Evolutionary conservation across 2,113 vertebrate genomes (phyloP).

Genomic region (Halcyon senegalensis): DNA sequence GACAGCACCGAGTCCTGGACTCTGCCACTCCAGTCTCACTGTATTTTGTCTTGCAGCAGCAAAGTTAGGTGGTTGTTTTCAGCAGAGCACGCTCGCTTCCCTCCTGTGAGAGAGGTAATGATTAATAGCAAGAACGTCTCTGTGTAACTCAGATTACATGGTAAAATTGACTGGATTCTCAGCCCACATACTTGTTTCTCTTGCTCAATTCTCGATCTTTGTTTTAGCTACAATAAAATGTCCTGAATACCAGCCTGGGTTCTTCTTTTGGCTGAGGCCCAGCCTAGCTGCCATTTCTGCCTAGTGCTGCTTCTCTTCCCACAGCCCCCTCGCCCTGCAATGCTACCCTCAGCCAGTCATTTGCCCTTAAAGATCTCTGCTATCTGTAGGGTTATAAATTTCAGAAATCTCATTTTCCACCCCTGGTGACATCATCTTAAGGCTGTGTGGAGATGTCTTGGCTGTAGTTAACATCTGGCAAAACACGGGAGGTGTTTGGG

Average conservation of each 20-base stretch:
- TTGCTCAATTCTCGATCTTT: background rate
- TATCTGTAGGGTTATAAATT: background rate
- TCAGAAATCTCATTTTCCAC: background rate
- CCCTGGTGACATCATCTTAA: background rate
- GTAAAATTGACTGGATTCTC: background rate
- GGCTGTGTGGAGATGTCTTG: background rate
- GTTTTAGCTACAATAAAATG: background rate
- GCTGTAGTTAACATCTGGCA: background rate
- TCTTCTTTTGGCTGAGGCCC: background rate
- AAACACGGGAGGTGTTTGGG: background rate
- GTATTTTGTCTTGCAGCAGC: background rate
- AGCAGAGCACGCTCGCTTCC: background rate
- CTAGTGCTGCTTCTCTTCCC: background rate
- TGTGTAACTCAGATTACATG: background rate
- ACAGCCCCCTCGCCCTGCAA: background rate
- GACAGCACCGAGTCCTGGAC: background rate
- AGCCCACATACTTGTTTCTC: background rate
- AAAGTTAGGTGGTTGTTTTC: background rate
- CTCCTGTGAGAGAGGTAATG: background rate
- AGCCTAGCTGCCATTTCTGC: background rate
- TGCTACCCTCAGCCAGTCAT: background rate
- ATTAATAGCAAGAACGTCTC: background rate
- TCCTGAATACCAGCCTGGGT: background rate
- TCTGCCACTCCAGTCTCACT: background rate
- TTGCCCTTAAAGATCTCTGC: background rate